These are phyloP conservation scores for Cynopterus brachyotis DNA, from an alignment of 2,113 vertebrate species.

Conservation along the genomic window DNA sequence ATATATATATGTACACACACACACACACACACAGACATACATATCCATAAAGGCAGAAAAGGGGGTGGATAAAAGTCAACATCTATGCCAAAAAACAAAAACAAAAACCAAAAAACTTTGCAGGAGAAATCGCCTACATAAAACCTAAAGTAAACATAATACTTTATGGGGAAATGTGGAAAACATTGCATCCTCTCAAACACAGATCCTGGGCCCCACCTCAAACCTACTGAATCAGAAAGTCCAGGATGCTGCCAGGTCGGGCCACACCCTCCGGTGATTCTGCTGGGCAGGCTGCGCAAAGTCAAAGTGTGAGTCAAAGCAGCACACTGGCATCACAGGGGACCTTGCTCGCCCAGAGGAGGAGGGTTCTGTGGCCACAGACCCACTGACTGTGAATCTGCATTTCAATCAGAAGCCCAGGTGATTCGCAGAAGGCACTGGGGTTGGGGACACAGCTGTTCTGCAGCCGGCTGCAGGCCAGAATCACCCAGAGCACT, in stretches of 20 bases:
- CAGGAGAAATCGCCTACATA: background rate
- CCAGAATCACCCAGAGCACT: background rate
- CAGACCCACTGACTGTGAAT: background rate
- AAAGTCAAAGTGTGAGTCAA: background rate
- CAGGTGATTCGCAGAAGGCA: background rate
- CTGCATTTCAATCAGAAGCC: background rate
- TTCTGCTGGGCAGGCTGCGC: background rate
- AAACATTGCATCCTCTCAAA: background rate
- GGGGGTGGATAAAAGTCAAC: background rate
- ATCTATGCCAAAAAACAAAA: background rate
- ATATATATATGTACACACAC: no score
- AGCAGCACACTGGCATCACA: background rate
- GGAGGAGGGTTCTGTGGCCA: background rate
- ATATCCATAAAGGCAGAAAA: background rate
- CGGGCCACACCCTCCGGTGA: background rate
- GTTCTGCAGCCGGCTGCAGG: background rate
- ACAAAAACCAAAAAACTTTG: background rate
- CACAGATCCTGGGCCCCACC: background rate
- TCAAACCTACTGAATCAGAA: constrained; percentile 46
- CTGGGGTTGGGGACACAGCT: background rate
- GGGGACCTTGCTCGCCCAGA: background rate
- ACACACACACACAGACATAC: no score
- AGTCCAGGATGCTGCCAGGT: background rate
- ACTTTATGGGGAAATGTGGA: background rate
- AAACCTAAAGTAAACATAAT: background rate